Base-by-base conservation (phyloP, 2,888 invertebrate genomes). In the Yponomeuta cagnagella region DNA sequence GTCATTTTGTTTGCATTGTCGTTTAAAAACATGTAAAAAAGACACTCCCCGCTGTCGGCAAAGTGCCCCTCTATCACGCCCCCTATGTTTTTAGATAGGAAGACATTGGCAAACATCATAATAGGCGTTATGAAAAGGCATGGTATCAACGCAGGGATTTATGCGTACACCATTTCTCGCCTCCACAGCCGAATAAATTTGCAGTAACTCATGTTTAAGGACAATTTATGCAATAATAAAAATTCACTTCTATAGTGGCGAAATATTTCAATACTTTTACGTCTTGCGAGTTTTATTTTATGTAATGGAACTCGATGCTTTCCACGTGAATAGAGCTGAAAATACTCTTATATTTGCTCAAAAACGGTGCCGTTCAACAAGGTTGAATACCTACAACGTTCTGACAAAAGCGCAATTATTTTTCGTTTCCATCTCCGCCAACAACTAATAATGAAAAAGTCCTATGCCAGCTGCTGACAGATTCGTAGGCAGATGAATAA, bases 211-310 rank as follows among this genome's bases (percentile, higher is more conserved):
- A 70, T 63, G n/a, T 63, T 33, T 33, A 70, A 70, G 43, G 63
- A 70, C 63, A 70, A 63, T 63, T 70, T 70, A 70, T 63, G 70
- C 64, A 70, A 63, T 63, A 63, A 70, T 37, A 43, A 70, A 69
- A 31, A 58, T 58, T 58, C 52, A 58, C 52, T 58, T 58, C 52
- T 58, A 58, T 58, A 58, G 52, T 58, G 52, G 52, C 52, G 52
- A 58, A 58, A 58, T 15, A 58, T 58, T 58, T 58, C 52, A 58
- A 58, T 58, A 58, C 52, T 12, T 58, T 58, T 15, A 58, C 52
- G 52, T 58, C 52, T 58, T 58, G 12, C 52, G 52, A 58, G 52
- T 58, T 58, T 58, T 12, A 15, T 58, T 58, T 58, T 58, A 58
- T 58, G 52, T 15, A 58, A 58, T 58, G 52, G 52, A 15, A 58